Evolutionary conservation across 2,888 invertebrate genomes (phyloP), one percentile per base, ranked within the genome.

Genomic region (Drosophila falleni): DNA sequence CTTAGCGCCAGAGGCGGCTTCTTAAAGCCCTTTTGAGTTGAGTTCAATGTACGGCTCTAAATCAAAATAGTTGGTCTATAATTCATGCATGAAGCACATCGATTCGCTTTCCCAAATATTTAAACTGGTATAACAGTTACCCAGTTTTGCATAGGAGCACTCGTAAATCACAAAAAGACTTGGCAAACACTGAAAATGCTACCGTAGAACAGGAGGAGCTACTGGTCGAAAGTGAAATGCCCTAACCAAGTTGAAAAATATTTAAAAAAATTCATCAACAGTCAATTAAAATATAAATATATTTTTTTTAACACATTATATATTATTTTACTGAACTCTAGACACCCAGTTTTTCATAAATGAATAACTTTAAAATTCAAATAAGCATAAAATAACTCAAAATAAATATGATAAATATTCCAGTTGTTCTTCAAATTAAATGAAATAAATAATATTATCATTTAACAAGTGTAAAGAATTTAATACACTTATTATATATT

Each of bases 101-200:
- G 87, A 69, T 80, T 72, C 80, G 63, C 71, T 82, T 78, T 81
- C 78, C 71, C 75, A 87, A 83, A 81, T 87, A 87, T 87, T 77
- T 74, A 68, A 67, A 69, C 56, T 70, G 78, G 71, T 66, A 87
- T 87, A 83, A 89, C 89, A 84, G 84, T 84, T 89, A 84, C 84
- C 84, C 87, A 84, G 71, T 84, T 84, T 69, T 84, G 71, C 67
- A 66, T 67, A n/a, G 56, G 60, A 46, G 62, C 64, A 54, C 60
- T 80, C 87, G 89, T 84, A 84, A 89, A 84, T 84, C 81, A 84
- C 66, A 49, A 11, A 49, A 11, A 39, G 60, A 56, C 71, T 74
- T 15, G 23, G 15, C 33, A 26, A 58, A 11, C 54, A 13, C 1
- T 3, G 23, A 26, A 13, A 19, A 11, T 23, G 42, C 31, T 39